phyloP scores from a whole-genome alignment of 2,888 invertebrate genomes.

The Corythucha ciliata region DNA sequence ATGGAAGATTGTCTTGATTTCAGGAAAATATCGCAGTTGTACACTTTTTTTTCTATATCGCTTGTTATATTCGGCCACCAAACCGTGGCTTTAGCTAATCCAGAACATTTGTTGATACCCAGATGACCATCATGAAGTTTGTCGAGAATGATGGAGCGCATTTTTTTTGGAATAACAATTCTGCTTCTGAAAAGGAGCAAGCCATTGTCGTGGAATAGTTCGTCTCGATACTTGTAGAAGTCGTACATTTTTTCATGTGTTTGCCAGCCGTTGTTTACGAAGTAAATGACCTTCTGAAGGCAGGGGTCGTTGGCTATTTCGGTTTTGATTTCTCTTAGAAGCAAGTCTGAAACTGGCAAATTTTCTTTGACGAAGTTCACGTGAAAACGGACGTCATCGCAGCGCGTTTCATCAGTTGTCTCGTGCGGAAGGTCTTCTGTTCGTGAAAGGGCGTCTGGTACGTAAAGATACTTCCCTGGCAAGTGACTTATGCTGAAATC shows the following conservation, averaged over 20 bases:
- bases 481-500: conserved; percentile 35
- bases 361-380: not conserved
- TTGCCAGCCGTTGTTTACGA: too few relatives aligned
- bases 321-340: not conserved
- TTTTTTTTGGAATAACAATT: too few relatives aligned
- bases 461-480: conserved; percentile 37
- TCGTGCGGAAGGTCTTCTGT: not conserved
- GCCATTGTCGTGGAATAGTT: too few relatives aligned
- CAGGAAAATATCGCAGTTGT: not conserved
- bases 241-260: too few relatives aligned
- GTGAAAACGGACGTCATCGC: not conserved
- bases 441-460: conserved; percentile 37
- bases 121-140: not conserved
- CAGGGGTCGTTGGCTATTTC: too few relatives aligned
- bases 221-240: too few relatives aligned
- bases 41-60: not conserved
- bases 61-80: too few relatives aligned
- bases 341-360: not conserved
- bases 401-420: not conserved
- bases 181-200: too few relatives aligned
- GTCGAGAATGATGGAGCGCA: not conserved
- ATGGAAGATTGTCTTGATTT: not conserved
- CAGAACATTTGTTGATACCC: not conserved
- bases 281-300: too few relatives aligned
- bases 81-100: not conserved